Conservation (phyloP, 2,797 vertebrate species). For the Arrhamphus sclerolepis region DNA sequence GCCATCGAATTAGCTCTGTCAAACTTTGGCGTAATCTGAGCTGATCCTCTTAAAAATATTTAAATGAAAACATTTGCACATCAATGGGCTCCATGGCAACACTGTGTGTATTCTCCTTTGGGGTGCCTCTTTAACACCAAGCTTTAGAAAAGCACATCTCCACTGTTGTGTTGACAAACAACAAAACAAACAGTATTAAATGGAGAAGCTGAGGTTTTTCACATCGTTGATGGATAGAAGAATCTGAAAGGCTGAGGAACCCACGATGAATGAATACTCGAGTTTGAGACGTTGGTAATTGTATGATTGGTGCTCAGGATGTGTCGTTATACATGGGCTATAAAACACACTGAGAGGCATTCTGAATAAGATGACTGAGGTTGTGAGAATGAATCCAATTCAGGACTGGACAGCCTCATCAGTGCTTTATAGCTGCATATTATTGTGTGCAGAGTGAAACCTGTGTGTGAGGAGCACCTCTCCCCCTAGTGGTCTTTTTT, state of each 20-base stretch:
- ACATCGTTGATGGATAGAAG: conserved; percentile 79
- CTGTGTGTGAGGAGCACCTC: conserved; percentile 63
- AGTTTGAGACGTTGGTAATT: conserved; percentile 69
- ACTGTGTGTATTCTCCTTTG: conserved; percentile 83
- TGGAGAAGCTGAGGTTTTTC: conserved; percentile 79
- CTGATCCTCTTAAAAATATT: conserved; percentile 89
- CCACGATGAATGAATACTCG: conserved; percentile 69
- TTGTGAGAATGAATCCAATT: conserved; percentile 62
- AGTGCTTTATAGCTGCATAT: conserved; percentile 65
- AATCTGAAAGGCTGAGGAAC: conserved; percentile 65
- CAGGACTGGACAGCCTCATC: conserved; percentile 65
- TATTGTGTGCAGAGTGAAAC: conserved; percentile 42
- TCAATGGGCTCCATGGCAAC: conserved; percentile 85
- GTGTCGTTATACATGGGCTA: conserved; percentile 64
- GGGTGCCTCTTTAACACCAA: conserved; percentile 83
- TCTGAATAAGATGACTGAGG: conserved; percentile 63
- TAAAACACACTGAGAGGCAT: conserved; percentile 59
- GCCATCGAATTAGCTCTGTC: conserved; percentile 88
- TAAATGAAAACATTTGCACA: conserved; percentile 88
- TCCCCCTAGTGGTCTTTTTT: conserved; percentile 81
- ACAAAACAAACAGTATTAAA: conserved; percentile 87
- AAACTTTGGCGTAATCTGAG: conserved; percentile 89
- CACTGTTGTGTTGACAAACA: conserved; percentile 86
- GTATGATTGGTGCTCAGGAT: conserved; percentile 69
- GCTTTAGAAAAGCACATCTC: conserved; percentile 86